Conservation (phyloP, 2,113 vertebrate genomes). For the Myiozetetes cayanensis region DNA sequence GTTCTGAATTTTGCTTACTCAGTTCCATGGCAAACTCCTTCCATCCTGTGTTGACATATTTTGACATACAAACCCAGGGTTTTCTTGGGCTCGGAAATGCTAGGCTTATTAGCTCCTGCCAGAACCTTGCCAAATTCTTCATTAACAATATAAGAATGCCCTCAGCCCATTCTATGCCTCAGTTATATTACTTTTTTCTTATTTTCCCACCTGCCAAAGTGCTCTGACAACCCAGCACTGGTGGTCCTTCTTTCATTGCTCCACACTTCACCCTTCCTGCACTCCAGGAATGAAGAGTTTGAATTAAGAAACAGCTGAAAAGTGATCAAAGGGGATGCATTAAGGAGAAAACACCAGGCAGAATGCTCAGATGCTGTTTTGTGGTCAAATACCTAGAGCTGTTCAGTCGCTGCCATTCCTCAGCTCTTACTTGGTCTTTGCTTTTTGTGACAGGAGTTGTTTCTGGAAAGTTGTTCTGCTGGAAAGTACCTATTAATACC, state of each 20-base stretch:
- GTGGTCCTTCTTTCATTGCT: background rate
- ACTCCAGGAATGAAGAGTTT: background rate
- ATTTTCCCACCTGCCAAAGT: background rate
- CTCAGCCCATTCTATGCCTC: background rate
- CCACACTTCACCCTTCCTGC: background rate
- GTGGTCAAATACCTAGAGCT: background rate
- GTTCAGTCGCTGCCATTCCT: background rate
- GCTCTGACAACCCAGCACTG: background rate
- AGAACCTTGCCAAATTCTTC: background rate
- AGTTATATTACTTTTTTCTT: background rate
- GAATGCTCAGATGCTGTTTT: background rate
- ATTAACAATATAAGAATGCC: background rate
- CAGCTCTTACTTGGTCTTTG: background rate
- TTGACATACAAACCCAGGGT: background rate
- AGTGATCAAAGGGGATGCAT: background rate
- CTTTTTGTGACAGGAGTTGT: background rate
- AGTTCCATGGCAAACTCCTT: background rate
- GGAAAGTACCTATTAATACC: background rate
- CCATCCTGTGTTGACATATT: background rate
- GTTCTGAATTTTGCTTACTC: constrained; percentile 40
- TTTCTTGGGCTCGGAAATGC: background rate
- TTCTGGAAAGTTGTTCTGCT: background rate
- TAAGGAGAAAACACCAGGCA: background rate
- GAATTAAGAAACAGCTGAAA: background rate
- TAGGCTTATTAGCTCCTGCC: background rate